Conservation (phyloP, 1,140 invertebrate species). For the Nephila pilipes region DNA sequence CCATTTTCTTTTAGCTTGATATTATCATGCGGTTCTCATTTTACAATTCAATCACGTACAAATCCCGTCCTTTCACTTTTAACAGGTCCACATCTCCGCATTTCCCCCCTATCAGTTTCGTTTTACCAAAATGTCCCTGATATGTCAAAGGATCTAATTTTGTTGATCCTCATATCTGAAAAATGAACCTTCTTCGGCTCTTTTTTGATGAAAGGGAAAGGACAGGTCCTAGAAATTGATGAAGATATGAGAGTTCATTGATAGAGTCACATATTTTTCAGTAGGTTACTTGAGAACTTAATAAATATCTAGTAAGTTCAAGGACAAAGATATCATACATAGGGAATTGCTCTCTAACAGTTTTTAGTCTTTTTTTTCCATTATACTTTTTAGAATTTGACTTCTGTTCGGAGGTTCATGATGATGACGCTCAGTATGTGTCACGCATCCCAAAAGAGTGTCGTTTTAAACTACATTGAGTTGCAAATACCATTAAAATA, state of each 20-base stretch:
- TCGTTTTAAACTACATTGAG: no score
- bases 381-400: no score
- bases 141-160: background rate
- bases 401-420: no score
- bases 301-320: constrained; percentile 9
- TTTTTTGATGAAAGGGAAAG: constrained; percentile 2
- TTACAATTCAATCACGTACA: constrained; percentile 6
- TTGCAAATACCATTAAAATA: no score
- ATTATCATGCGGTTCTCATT: background rate
- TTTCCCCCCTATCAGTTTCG: background rate
- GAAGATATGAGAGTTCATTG: background rate
- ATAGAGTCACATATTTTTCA: constrained; percentile 14
- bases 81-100: background rate
- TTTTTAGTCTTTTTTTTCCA: background rate
- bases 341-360: background rate
- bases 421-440: no score
- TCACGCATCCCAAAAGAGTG: no score
- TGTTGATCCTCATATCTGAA: background rate
- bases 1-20: background rate
- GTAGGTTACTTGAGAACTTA: background rate
- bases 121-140: constrained; percentile 2
- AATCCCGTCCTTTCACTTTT: constrained; percentile 19
- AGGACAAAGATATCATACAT: background rate
- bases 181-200: background rate
- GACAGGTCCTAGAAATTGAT: background rate